Percentiles rank a stretch among this genome's conserved stretches.
phyloP scores from a whole-genome alignment of 2,113 vertebrate genomes.

The Alligator mississippiensis region DNA sequence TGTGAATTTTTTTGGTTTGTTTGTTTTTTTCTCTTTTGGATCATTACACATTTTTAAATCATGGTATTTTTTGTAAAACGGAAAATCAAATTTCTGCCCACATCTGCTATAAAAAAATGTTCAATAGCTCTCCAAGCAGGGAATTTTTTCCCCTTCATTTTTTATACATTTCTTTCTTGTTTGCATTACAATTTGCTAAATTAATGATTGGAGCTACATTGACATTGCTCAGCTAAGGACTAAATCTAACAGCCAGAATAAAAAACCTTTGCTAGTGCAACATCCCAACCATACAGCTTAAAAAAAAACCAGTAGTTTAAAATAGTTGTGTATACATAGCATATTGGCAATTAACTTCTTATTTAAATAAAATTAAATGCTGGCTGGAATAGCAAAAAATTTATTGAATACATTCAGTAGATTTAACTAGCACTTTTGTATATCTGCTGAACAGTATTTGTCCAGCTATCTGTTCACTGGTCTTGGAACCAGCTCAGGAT shows the following conservation, averaged over 20 bases:
- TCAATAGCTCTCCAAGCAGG: background rate
- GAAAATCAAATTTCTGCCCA: no score
- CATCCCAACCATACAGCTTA: background rate
- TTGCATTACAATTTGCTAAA: background rate
- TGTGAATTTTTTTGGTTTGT: no score
- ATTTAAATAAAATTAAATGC: background rate
- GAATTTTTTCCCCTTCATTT: background rate
- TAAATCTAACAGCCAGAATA: background rate
- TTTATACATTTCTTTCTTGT: background rate
- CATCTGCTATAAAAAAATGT: background rate
- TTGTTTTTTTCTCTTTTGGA: no score
- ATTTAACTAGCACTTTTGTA: background rate
- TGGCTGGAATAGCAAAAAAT: background rate
- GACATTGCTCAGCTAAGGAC: background rate
- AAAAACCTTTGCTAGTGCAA: background rate
- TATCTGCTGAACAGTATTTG: background rate
- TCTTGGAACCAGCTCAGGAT: background rate
- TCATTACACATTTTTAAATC: no score
- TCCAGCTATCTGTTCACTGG: background rate
- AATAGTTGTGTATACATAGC: background rate
- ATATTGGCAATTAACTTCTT: background rate
- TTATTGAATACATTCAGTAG: background rate
- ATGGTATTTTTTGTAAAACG: no score
- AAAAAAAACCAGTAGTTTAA: background rate
- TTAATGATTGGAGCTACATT: background rate